Evolutionary conservation across 2,797 vertebrate genomes (phyloP), one percentile per base, ranked within the genome.

Genomic region (Falco columbarius): DNA sequence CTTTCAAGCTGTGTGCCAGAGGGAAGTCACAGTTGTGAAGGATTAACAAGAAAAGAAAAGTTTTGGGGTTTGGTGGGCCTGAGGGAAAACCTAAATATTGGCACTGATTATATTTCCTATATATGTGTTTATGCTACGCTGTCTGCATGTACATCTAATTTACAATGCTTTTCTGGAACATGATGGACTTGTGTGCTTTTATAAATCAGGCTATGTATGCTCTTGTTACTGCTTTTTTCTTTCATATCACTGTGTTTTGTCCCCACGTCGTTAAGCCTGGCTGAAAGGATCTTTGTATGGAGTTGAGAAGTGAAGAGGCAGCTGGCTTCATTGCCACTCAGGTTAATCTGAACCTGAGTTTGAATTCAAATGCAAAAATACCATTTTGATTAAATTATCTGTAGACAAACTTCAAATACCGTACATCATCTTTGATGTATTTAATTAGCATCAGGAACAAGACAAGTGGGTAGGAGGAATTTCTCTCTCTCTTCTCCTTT

Each of bases 401-500:
- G 9, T 74, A 58, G 58, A 71, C 67, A 90, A 91, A 80, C 68
- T 85, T 95, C 88, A 94, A 93, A 81, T 77, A 70, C 40, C 81
- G 32, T 61, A 32, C 2, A 1, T 85, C 21, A 4, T 90, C 67
- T 91, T 77, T 92, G 77, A 93, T 93, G 68, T 73, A 42, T 68
- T 89, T 95, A 77, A 95, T 96, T 85, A 91, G 63, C 49, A 85
- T 51, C 70, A 89, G 71, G 49, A 96, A 16, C 40, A 94, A 80
- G 63, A 73, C 27, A 49, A 87, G 56, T 80, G 74, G 82, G 75
- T 47, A 74, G 77, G 67, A 94, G 38, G 81, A 85, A 40, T 71
- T 89, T 92, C 56, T 92, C n/a, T 68, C 26, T 67, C 16, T 89
- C 49, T 87, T 92, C 86, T 86, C n/a, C 62, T 80, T 63, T 89